Evolutionary conservation across 2,888 invertebrate genomes (phyloP), one percentile per base, ranked within the genome.

Genomic region (Meta bourneti): DNA sequence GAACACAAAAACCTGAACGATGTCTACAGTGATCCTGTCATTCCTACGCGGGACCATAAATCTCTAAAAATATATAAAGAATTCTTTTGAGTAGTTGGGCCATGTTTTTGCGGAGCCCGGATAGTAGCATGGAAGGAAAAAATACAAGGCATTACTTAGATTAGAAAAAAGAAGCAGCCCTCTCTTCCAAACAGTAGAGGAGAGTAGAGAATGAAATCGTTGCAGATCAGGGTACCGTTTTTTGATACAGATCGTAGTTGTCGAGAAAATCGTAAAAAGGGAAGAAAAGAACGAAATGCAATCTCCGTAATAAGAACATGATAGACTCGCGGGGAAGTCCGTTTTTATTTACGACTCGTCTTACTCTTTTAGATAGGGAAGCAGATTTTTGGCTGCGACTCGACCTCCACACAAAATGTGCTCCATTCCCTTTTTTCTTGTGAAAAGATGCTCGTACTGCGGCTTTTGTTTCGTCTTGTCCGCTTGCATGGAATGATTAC

Each of bases 11-110:
- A 77, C 74, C 75, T 70, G 69, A 69, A 51, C 61, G 75, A 89
- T 89, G 89, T 89, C 89, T 82, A 82, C 81, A 49, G 51, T 69
- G 88, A 81, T 89, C 88, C 81, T 82, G 89, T 89, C 89, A 82
- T 89, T 51, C 77, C 70, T 82, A 51, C 82, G 70, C 69, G 20
- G 77, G 70, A 77, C 77, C 82, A 82, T 82, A 89, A 89, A 89
- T 77, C 89, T 89, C 75, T 19, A 69, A 69, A 82, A 89, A 89
- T 82, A 74, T 77, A 82, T 82, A 81, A 82, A 89, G 82, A 82
- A 89, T 82, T 77, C 88, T 89, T 89, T 82, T 82, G 89, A 82
- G 77, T 79, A 80, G 87, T 87, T 72, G 89, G 61, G 51, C 70
- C 75, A 72, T 87, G 89, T 82, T 89, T 82, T 54, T 72, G 80